Percentiles rank a stretch among this genome's conserved stretches.
phyloP scores from a whole-genome alignment of 2,797 vertebrate species.

The Okamejei kenojei region DNA sequence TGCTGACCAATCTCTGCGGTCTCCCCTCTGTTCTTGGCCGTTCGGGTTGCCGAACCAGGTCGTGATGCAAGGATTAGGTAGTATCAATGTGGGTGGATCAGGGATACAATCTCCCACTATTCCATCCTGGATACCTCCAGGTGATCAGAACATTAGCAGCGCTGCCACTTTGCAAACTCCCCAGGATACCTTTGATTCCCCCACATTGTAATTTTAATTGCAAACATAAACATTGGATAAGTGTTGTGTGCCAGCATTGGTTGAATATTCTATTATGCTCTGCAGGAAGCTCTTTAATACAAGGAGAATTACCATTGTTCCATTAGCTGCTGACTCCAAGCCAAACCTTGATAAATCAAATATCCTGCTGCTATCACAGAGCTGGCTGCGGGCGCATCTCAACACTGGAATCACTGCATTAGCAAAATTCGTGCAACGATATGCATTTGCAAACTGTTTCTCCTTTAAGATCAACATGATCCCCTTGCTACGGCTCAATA shows the following conservation, averaged over 20 bases:
- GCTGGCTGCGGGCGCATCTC: background rate
- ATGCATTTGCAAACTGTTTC: background rate
- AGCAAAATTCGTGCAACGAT: background rate
- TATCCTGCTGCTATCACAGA: background rate
- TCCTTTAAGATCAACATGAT: background rate
- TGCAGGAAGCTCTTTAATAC: slow-evolving; percentile 28
- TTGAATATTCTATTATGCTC: background rate
- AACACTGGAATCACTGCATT: background rate
- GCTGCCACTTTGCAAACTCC: background rate
- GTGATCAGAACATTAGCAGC: no score
- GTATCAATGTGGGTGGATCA: no score
- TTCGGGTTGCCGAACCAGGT: no score
- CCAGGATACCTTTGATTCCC: background rate
- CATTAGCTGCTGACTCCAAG: slow-evolving; percentile 66
- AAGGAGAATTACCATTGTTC: slow-evolving; percentile 60
- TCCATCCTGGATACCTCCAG: no score
- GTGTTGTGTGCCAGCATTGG: background rate
- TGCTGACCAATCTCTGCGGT: no score
- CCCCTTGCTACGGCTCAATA: no score
- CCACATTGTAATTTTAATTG: background rate
- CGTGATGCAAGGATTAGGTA: no score
- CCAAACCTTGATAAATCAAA: slow-evolving; percentile 60
- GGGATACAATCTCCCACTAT: no score
- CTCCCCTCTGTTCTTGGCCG: no score
- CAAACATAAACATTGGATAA: background rate